Conservation (phyloP, 2,113 vertebrate species). For the Antigone vipio region DNA sequence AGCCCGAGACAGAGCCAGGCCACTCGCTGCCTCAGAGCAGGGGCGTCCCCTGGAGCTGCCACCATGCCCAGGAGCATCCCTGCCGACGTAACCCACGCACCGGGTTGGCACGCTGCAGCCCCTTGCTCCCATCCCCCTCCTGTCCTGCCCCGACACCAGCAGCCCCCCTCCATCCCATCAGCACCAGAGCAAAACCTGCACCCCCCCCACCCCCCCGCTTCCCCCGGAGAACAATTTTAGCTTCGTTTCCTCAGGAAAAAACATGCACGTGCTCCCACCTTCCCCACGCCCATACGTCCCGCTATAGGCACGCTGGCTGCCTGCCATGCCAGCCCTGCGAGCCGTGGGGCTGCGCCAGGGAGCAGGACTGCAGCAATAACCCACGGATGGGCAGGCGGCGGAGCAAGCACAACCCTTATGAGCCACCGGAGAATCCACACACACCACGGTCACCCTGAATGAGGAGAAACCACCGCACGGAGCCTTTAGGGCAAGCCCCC, state of each 20-base stretch:
- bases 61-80: background rate
- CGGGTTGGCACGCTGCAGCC: rapidly evolving
- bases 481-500: background rate
- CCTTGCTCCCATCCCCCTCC: background rate
- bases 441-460: rapidly evolving
- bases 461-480: rapidly evolving
- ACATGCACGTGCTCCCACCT: background rate
- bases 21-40: rapidly evolving
- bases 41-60: background rate
- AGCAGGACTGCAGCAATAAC: background rate
- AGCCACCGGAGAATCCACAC: background rate
- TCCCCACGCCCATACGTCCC: background rate
- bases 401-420: background rate
- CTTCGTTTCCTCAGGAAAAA: conserved; percentile 57
- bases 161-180: background rate
- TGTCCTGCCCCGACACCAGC: background rate
- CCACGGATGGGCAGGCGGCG: rapidly evolving
- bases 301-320: background rate
- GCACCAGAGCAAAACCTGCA: background rate
- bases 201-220: background rate
- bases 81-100: rapidly evolving
- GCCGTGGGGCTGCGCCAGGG: background rate
- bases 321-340: background rate
- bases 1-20: background rate
- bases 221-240: background rate